These are phyloP conservation scores for Enteromius fasciolatus DNA, from an alignment of 2,797 vertebrate species.

Conservation along the genomic window DNA sequence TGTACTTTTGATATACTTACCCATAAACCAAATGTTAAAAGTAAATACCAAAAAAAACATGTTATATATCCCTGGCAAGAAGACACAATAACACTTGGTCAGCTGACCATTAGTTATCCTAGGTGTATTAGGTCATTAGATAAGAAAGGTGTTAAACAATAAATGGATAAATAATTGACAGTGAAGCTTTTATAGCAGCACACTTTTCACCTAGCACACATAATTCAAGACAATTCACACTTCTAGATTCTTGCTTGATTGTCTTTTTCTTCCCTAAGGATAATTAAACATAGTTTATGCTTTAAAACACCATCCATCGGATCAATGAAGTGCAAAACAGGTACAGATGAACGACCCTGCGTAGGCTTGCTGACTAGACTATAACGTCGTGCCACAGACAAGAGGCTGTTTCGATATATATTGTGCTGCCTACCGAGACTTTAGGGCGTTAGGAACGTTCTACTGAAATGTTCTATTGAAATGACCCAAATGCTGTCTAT, in stretches of 20 bases:
- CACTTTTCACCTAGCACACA: background rate
- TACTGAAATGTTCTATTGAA: background rate
- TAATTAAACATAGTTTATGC: background rate
- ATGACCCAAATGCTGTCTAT: background rate
- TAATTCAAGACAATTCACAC: background rate
- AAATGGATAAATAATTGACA: background rate
- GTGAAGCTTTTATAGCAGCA: background rate
- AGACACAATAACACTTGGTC: background rate
- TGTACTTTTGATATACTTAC: background rate
- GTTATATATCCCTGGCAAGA: background rate
- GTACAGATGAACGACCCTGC: background rate
- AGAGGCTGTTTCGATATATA: background rate
- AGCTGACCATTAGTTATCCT: background rate
- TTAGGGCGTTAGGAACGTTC: background rate
- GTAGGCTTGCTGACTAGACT: conserved; percentile 7
- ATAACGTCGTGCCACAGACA: background rate
- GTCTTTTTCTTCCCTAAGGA: background rate
- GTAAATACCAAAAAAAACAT: background rate
- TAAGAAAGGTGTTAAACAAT: background rate
- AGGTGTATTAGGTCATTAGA: background rate
- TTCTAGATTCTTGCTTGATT: background rate
- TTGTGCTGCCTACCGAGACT: background rate
- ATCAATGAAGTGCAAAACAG: conserved; percentile 24
- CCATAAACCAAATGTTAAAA: background rate
- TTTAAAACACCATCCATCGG: background rate